Conservation (phyloP, 1,140 invertebrate species). For the Acromyrmex heyeri region DNA sequence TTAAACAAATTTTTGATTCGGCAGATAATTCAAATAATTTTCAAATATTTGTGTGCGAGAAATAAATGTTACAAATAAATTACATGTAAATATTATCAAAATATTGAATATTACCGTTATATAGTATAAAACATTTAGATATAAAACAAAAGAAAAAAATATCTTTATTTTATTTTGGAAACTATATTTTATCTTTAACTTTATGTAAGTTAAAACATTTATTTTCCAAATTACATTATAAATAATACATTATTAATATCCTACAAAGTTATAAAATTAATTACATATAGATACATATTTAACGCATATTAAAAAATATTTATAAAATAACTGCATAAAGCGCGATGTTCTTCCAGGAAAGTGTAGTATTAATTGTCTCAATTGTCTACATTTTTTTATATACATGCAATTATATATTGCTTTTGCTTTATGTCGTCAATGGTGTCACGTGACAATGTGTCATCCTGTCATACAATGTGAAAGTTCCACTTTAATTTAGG, state of each 20-base stretch:
- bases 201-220: background rate
- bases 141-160: background rate
- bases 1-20: background rate
- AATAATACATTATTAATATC: background rate
- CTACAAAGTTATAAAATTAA: background rate
- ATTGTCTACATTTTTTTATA: background rate
- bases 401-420: background rate
- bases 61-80: conserved; percentile 1
- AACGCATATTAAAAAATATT: background rate
- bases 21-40: background rate
- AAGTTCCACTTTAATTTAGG: conserved; percentile 75
- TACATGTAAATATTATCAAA: background rate
- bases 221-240: background rate
- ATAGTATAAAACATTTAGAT: background rate
- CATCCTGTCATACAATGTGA: conserved; percentile 16
- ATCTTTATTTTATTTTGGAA: background rate
- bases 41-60: background rate
- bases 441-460: background rate
- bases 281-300: background rate
- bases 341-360: background rate
- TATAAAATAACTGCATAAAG: background rate
- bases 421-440: background rate
- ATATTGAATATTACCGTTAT: background rate
- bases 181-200: background rate
- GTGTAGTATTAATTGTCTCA: conserved; percentile 10